Conservation (phyloP, 2,797 vertebrate genomes). For the Notamacropus eugenii region DNA sequence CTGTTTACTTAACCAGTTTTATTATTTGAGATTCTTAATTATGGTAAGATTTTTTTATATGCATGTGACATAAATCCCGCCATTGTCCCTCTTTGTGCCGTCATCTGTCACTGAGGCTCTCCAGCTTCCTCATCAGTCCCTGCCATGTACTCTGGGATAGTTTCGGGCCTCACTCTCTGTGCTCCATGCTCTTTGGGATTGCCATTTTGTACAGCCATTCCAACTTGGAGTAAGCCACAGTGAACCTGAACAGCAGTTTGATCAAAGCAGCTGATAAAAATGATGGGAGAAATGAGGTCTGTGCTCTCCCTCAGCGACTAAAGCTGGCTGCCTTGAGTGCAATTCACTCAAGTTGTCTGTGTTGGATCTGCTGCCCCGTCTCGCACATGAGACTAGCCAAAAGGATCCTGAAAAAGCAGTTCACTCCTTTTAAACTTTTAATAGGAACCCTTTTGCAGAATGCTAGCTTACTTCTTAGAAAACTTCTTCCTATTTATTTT, state of each 20-base stretch:
- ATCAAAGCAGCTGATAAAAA: slow-evolving; percentile 32
- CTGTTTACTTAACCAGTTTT: slow-evolving; percentile 35
- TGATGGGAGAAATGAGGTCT: slow-evolving; percentile 21
- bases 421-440: neutral
- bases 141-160: neutral
- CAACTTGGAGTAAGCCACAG: slow-evolving; percentile 23
- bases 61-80: slow-evolving; percentile 51
- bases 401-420: neutral
- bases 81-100: slow-evolving; percentile 46
- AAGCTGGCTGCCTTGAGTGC: slow-evolving; percentile 7
- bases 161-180: neutral
- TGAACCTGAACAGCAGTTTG: slow-evolving; percentile 45
- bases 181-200: neutral
- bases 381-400: neutral
- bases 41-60: slow-evolving; percentile 45
- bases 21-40: slow-evolving; percentile 49
- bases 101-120: slow-evolving; percentile 38
- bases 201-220: neutral
- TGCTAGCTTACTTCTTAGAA: neutral
- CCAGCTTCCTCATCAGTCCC: slow-evolving; percentile 14
- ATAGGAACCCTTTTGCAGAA: neutral
- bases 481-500: neutral
- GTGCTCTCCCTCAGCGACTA: neutral
- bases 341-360: neutral
- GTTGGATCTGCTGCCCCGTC: neutral